Evolutionary conservation across 2,797 vertebrate genomes (phyloP), one percentile per base, ranked within the genome.

Genomic region (Myotis findleyi): DNA sequence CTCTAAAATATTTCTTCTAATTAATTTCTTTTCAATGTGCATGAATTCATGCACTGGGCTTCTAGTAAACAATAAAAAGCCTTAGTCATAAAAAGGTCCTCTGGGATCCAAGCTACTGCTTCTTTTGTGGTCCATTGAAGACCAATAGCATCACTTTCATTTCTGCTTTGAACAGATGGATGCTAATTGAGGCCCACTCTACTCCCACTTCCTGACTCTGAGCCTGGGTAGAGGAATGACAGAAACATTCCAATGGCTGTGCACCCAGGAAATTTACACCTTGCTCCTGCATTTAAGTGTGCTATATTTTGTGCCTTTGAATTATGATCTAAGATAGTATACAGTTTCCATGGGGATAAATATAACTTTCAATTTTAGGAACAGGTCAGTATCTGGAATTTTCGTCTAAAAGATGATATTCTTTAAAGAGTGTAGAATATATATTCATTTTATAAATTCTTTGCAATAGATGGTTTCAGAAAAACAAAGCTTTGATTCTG

Each of bases 401-500:
- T 87, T 77, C 82, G 85, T 55, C 53, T 90, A 55, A 87, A 83
- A 85, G 36, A 73, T 14, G 10, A 21, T 51, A 11, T 38, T 75
- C 17, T 89, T 92, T 64, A 55, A 72, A 51, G 66, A 8, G 7
- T 16, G 16, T n/a, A 49, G 2, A 79, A 27, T 80, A 77, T 73
- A 33, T 38, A 96, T 23, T 4, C 11, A 69, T 62, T 69, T 73
- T 25, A 49, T 44, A 87, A 71, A 57, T 76, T 87, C n/a, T 92
- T 49, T 30, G 71, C 33, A 59, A 81, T 66, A 71, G 55, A 47
- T 53, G 16, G 33, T 85, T 93, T 89, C n/a, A 62, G 44, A 76
- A 71, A 83, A 88, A 81, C 38, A 77, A 91, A 49, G 38, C 20
- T 79, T 92, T 81, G 64, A 86, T 79, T 69, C 30, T 64, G 73